phyloP scores from a whole-genome alignment of 35 echinoderm and acorn worm species.

The Apostichopus japonicus region DNA sequence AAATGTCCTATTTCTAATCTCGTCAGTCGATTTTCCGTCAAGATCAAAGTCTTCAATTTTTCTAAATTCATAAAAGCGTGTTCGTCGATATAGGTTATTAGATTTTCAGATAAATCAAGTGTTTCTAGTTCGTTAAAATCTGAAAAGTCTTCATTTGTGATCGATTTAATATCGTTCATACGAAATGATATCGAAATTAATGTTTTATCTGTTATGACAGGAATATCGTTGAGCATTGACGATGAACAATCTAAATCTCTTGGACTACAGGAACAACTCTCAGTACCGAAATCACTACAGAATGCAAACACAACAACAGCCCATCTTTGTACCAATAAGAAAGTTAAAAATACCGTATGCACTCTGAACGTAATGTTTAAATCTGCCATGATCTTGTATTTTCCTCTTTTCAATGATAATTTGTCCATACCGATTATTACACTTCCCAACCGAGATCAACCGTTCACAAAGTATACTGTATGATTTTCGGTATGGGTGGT shows the following conservation, averaged over 20 bases:
- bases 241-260: neutral
- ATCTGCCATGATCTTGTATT: too few relatives aligned
- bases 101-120: neutral
- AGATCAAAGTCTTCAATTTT: neutral
- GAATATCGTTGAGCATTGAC: neutral
- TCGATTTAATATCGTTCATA: neutral
- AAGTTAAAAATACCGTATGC: too few relatives aligned
- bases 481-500: too few relatives aligned
- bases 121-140: neutral
- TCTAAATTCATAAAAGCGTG: neutral
- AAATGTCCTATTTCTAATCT: neutral
- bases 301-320: neutral
- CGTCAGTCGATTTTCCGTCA: neutral
- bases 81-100: neutral
- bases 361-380: too few relatives aligned
- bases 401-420: too few relatives aligned
- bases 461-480: too few relatives aligned
- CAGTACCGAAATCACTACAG: neutral
- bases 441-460: too few relatives aligned
- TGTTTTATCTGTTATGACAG: neutral
- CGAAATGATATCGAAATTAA: neutral
- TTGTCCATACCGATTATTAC: too few relatives aligned
- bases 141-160: neutral
- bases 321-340: too few relatives aligned
- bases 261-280: neutral